Evolutionary conservation across 2,113 vertebrate genomes (phyloP).

Genomic region (Phaethornis superciliosus): DNA sequence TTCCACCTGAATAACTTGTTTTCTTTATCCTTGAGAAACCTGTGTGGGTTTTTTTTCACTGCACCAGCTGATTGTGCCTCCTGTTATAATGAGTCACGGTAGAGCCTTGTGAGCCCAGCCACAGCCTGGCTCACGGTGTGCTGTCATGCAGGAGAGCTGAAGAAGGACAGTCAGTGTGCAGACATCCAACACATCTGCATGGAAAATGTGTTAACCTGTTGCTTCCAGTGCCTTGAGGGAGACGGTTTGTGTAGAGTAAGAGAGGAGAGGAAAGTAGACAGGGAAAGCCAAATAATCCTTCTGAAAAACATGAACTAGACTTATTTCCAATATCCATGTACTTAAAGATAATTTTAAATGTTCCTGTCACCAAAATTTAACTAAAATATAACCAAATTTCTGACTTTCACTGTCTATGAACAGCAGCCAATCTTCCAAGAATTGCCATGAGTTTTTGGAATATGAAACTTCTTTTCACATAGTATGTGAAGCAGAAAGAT

Average conservation of each 20-base stretch:
- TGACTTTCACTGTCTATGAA: neutral
- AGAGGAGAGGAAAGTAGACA: neutral
- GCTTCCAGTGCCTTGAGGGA: neutral
- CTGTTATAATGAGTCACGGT: conserved; percentile 8
- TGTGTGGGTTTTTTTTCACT: conserved; percentile 26
- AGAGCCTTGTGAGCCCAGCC: neutral
- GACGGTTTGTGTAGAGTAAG: neutral
- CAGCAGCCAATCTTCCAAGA: neutral
- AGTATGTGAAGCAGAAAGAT: neutral
- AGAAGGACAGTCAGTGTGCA: neutral
- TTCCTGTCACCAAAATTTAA: neutral
- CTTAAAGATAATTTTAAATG: neutral
- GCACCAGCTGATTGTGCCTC: conserved; percentile 21
- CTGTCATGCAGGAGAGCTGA: neutral
- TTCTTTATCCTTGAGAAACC: conserved; percentile 52
- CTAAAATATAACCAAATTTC: neutral
- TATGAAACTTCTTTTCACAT: neutral
- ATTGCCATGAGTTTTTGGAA: neutral
- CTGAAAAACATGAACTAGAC: neutral
- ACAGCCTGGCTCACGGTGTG: neutral
- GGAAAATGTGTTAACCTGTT: neutral
- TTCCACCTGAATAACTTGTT: conserved; percentile 22
- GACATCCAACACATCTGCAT: neutral
- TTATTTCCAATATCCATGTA: neutral
- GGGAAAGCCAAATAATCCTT: neutral